A percentile compares a stretch with the other conserved stretches of the same genome.
phyloP scores from a whole-genome alignment of 2,797 vertebrate species.

The Acipenser ruthenus region DNA sequence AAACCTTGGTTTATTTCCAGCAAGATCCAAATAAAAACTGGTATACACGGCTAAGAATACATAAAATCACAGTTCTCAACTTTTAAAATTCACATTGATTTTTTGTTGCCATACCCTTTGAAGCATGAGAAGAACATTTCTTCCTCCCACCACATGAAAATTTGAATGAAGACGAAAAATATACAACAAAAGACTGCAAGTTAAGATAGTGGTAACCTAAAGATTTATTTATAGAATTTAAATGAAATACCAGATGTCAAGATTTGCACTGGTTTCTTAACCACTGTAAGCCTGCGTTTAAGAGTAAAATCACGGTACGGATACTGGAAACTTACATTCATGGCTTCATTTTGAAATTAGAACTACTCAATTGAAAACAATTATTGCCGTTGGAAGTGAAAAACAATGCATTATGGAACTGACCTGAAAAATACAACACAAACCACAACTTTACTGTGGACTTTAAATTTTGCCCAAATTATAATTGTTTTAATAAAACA shows the following conservation, averaged over 20 bases:
- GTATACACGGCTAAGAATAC: too few relatives aligned
- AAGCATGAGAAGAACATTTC: too few relatives aligned
- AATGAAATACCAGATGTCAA: slow-evolving; percentile 50
- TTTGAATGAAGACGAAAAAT: background rate
- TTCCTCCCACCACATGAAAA: too few relatives aligned
- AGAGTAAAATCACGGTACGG: slow-evolving; percentile 44
- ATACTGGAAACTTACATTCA: slow-evolving; percentile 35
- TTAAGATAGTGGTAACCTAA: slow-evolving; percentile 40
- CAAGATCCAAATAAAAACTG: too few relatives aligned
- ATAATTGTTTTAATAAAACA: slow-evolving; percentile 40
- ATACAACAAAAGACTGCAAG: slow-evolving; percentile 20
- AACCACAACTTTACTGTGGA: slow-evolving; percentile 33
- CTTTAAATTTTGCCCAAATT: slow-evolving; percentile 28
- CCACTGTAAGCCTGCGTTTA: slow-evolving; percentile 61
- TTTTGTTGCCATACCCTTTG: too few relatives aligned
- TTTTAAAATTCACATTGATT: too few relatives aligned
- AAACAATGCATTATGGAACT: slow-evolving; percentile 42
- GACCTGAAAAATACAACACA: slow-evolving; percentile 24
- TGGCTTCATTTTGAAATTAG: slow-evolving; percentile 27
- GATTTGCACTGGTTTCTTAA: slow-evolving; percentile 44
- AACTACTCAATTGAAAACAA: slow-evolving; percentile 42
- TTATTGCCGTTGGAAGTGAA: slow-evolving; percentile 41
- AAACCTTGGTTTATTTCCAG: too few relatives aligned
- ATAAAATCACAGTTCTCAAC: too few relatives aligned
- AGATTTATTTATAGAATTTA: slow-evolving; percentile 70